Evolutionary conservation across 53 echinoderm and acorn worm species (phyloP), one percentile per base, ranked within the genome.

Genomic region (Henricia sp.): DNA sequence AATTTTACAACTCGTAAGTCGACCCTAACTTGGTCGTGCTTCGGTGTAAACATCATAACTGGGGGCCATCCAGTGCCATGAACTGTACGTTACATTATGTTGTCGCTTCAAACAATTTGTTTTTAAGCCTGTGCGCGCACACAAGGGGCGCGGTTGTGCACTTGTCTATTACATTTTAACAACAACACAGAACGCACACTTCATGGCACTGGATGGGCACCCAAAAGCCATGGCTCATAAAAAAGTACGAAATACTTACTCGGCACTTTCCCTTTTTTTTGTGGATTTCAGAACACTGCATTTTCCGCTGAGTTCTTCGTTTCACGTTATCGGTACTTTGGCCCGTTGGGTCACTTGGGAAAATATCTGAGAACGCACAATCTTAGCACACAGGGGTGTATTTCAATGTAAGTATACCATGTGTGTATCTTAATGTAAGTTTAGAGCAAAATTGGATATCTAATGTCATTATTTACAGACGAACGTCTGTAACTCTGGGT

Each of bases 401-500:
- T 63, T 33, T 20, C 50, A 0, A 48, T 80, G 80, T 80, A 64
- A 80, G 80, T 64, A 19, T 42, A n/a, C 34, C 32, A 10, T 33
- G 80, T 28, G 0, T 14, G n/a, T 1, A 12, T 63, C 21, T 20
- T 64, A 0, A 48, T 80, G 80, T 80, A 64, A 80, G 80, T 64
- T 16, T 42, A 20, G 27, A 28, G 30, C 33, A 64, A 64, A 4
- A 4, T 60, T 2, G 10, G 35, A 26, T 4, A 9, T 14, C 28
- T 11, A 4, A 64, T 16, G 8, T 3, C 28, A 17, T 11, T 50
- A 14, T 48, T 44, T 1, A 8, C 4, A 9, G 37, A 39, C 3
- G 21, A 53, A 4, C 17, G 3, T 16, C 17, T 53, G 3, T n/a
- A 53, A 4, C 17, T 56, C 56, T 8, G 25, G n/a, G 27, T 5